Conservation (phyloP, 2,888 invertebrate species). For the Fabriciana adippe region DNA sequence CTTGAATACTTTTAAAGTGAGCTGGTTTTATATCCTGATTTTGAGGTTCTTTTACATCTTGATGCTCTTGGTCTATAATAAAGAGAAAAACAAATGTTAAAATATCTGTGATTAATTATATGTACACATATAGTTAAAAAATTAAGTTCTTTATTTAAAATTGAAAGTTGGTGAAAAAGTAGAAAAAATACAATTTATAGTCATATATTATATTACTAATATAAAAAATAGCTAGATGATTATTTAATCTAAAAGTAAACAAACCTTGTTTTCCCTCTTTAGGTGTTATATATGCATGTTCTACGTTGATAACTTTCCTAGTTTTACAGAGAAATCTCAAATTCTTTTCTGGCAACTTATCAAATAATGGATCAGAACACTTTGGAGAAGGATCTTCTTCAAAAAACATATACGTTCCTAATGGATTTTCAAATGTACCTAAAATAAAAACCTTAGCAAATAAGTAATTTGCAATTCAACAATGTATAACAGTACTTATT, state of each 20-base stretch:
- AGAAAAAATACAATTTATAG: neutral
- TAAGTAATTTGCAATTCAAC: neutral
- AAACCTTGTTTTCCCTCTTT: slow-evolving; percentile 59
- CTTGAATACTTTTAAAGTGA: slow-evolving; percentile 59
- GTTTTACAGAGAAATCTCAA: slow-evolving; percentile 85
- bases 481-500: neutral
- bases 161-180: too few species aligned
- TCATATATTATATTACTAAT: neutral
- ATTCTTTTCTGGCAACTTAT: slow-evolving; percentile 78
- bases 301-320: slow-evolving; percentile 85
- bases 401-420: slow-evolving; percentile 89
- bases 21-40: slow-evolving; percentile 55
- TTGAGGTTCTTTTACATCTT: slow-evolving; percentile 43
- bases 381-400: slow-evolving; percentile 81
- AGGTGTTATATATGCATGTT: slow-evolving; percentile 84
- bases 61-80: slow-evolving; percentile 49
- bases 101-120: too few species aligned
- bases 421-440: slow-evolving; percentile 86
- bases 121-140: too few species aligned
- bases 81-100: slow-evolving; percentile 20
- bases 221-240: neutral
- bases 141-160: too few species aligned
- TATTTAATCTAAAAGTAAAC: slow-evolving; percentile 11
- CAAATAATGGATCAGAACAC: slow-evolving; percentile 77
- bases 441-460: slow-evolving; percentile 22